These are phyloP conservation scores for Habropoda laboriosa DNA, from an alignment of 1,140 invertebrate genomes.

Conservation along the genomic window DNA sequence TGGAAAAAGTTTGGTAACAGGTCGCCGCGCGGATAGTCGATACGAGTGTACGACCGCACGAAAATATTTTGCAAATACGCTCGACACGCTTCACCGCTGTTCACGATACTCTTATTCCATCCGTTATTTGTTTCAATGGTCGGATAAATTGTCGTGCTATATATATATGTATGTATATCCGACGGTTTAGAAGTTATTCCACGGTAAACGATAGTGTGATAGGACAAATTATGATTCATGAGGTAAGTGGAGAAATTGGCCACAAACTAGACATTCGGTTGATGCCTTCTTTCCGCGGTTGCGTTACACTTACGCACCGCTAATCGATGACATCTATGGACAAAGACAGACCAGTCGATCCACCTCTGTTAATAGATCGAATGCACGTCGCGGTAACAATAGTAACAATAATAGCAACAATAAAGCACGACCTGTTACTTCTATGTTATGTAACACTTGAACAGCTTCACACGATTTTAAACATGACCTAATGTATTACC, in stretches of 20 bases:
- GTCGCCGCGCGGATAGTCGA: not conserved
- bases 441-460: not conserved
- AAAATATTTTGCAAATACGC: slow-evolving; percentile 20
- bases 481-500: too few relatives aligned
- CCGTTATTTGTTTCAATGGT: not conserved
- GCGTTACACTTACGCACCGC: not conserved
- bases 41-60: not conserved
- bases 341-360: slow-evolving; percentile 15
- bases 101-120: not conserved
- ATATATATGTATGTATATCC: too few relatives aligned
- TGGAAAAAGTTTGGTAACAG: slow-evolving; percentile 6
- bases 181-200: too few relatives aligned
- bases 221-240: too few relatives aligned
- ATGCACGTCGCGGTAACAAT: not conserved
- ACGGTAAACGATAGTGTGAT: too few relatives aligned
- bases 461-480: not conserved
- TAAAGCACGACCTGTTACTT: not conserved
- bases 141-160: too few relatives aligned
- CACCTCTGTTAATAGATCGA: not conserved
- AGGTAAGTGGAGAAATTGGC: not conserved
- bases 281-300: not conserved
- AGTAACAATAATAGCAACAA: not conserved
- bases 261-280: not conserved
- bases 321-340: slow-evolving; percentile 25
- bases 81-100: not conserved